A percentile compares a stretch with the other conserved stretches of the same genome.
phyloP scores from a whole-genome alignment of 2,797 vertebrate genomes.

The Melanotaenia nigrans region DNA sequence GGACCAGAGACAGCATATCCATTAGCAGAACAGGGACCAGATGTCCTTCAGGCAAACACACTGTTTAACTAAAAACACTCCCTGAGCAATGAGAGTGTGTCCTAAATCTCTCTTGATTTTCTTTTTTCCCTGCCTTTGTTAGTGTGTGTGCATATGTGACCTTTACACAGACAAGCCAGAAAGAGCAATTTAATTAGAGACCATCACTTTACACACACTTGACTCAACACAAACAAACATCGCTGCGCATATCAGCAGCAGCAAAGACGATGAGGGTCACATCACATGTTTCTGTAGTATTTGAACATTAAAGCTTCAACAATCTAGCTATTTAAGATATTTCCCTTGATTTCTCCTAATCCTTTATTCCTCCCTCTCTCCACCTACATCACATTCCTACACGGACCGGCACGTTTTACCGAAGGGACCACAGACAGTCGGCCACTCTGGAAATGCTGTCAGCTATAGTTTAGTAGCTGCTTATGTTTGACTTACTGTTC shows the following conservation, averaged over 20 bases:
- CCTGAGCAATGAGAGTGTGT: neutral
- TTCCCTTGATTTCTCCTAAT: neutral
- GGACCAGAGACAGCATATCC: neutral
- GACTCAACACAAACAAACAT: conserved; percentile 38
- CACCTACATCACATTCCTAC: neutral
- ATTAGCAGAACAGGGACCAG: neutral
- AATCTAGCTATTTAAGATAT: conserved; percentile 11
- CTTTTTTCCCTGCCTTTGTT: neutral
- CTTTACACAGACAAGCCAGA: conserved; percentile 52
- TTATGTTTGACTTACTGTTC: neutral
- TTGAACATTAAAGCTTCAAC: conserved; percentile 14
- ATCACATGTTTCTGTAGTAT: conserved; percentile 19
- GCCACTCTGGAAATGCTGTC: too few relatives aligned
- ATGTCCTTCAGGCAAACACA: neutral
- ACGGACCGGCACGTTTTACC: neutral
- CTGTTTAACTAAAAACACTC: conserved; percentile 17
- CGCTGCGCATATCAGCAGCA: conserved; percentile 3
- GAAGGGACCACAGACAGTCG: conserved; percentile 4
- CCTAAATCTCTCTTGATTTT: neutral
- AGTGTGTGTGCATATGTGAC: conserved; percentile 25
- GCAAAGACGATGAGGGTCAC: conserved; percentile 2
- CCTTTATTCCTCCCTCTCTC: neutral
- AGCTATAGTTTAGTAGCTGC: conserved; percentile 3
- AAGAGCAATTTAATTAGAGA: conserved; percentile 68
- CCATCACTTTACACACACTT: conserved; percentile 43